Conservation (phyloP, 2,797 vertebrate species). For the Setipinna tenuifilis region DNA sequence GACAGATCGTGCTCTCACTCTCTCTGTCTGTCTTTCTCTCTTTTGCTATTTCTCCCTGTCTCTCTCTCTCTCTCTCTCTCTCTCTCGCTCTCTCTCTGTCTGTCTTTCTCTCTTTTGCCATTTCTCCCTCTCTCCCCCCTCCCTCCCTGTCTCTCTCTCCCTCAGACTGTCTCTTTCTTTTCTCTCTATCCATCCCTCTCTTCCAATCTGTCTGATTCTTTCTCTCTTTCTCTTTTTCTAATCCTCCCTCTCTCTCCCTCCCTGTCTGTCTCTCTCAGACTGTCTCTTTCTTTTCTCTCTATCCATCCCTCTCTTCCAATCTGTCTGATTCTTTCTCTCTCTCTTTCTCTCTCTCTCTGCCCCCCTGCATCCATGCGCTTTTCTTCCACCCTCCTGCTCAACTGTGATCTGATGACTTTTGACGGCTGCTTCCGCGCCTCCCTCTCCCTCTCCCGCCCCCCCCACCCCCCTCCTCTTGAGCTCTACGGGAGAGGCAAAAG, state of each 20-base stretch:
- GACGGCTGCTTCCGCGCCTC: conserved; percentile 58
- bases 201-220: too few relatives aligned
- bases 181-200: too few relatives aligned
- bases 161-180: too few relatives aligned
- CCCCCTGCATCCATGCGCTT: conserved; percentile 42
- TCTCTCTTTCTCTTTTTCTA: too few relatives aligned
- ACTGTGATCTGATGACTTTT: conserved; percentile 64
- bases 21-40: too few relatives aligned
- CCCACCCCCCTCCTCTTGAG: not conserved
- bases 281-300: not conserved
- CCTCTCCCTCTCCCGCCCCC: conserved; percentile 7
- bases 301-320: not conserved
- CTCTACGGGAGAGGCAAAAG: not conserved
- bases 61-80: too few relatives aligned
- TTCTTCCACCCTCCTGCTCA: conserved; percentile 59
- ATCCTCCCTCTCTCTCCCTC: not conserved
- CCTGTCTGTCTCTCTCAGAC: not conserved
- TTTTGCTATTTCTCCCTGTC: too few relatives aligned
- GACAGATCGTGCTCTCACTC: not conserved
- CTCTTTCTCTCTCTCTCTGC: conserved; percentile 31
- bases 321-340: not conserved
- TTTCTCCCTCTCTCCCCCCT: too few relatives aligned
- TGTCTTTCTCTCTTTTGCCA: too few relatives aligned
- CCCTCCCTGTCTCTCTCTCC: too few relatives aligned
- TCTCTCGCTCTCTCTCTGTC: too few relatives aligned